Percentiles rank a stretch among this genome's conserved stretches.
Conservation (phyloP, 2,797 vertebrate species). For the Tachyglossus aculeatus region DNA sequence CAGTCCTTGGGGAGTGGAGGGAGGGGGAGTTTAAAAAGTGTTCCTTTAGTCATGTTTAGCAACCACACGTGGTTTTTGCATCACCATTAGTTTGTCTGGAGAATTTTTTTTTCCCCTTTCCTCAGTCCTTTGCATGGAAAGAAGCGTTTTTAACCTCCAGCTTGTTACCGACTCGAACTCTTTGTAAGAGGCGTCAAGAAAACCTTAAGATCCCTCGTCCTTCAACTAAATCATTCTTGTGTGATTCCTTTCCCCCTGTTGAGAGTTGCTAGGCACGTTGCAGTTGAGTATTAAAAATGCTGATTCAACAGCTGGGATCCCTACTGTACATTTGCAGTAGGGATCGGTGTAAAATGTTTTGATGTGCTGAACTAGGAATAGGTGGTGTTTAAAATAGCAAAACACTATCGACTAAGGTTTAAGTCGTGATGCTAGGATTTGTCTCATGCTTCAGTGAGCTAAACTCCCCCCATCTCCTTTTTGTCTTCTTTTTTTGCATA, state of each 20-base stretch:
- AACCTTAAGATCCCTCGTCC: neutral
- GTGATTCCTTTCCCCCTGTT: slow-evolving; percentile 29
- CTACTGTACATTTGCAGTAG: slow-evolving; percentile 60
- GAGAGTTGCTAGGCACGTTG: slow-evolving; percentile 39
- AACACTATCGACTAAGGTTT: slow-evolving; percentile 28
- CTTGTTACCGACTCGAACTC: neutral
- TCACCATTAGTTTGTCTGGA: neutral
- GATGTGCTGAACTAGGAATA: slow-evolving; percentile 47
- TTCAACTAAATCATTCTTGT: neutral
- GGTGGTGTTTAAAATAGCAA: slow-evolving; percentile 47
- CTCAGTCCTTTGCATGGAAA: neutral
- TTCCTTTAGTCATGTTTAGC: neutral
- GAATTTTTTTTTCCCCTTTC: neutral
- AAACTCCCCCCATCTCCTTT: too few relatives aligned
- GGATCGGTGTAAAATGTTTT: slow-evolving; percentile 52
- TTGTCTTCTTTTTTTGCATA: too few relatives aligned
- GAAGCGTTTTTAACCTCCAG: neutral
- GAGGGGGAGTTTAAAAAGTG: neutral
- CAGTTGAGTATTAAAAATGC: slow-evolving; percentile 65
- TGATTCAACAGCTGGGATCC: slow-evolving; percentile 69
- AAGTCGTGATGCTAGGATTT: slow-evolving; percentile 16
- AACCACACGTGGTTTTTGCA: slow-evolving; percentile 42
- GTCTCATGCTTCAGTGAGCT: neutral
- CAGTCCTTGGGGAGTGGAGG: neutral
- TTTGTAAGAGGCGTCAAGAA: slow-evolving; percentile 35